Evolutionary conservation across 2,797 vertebrate species (phyloP).

Genomic region (Malacoraja senta): DNA sequence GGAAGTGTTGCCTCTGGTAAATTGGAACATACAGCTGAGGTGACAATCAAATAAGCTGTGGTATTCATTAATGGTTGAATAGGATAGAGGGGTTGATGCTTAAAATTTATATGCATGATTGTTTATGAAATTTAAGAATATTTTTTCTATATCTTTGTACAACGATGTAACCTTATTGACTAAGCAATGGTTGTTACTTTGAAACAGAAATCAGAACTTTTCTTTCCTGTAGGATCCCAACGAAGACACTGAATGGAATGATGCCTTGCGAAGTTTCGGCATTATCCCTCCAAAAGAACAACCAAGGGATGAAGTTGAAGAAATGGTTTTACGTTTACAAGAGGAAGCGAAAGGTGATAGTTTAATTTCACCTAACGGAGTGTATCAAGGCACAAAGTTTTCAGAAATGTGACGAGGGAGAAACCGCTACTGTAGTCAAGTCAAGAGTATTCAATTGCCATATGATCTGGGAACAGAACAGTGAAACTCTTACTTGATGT

Average conservation of each 20-base stretch:
- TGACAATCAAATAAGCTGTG: no score
- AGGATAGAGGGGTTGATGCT: no score
- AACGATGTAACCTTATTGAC: background rate
- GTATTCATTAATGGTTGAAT: no score
- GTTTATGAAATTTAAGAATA: background rate
- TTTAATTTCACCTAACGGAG: background rate
- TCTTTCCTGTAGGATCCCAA: constrained; percentile 52
- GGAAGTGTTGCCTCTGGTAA: no score
- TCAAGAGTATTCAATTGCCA: no score
- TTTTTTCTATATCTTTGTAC: background rate
- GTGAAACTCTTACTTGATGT: no score
- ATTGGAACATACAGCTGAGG: no score
- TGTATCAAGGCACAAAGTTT: background rate
- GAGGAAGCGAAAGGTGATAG: constrained; percentile 52
- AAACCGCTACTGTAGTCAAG: background rate
- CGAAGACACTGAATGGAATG: constrained; percentile 61
- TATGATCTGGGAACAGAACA: no score
- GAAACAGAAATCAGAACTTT: background rate
- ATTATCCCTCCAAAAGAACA: constrained; percentile 59
- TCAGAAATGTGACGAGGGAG: background rate
- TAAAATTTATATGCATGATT: background rate
- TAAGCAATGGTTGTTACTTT: background rate
- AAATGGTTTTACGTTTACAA: constrained; percentile 54
- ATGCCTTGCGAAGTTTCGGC: constrained; percentile 54
- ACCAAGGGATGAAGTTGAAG: constrained; percentile 53